These are phyloP conservation scores for Tadarida brasiliensis DNA, from an alignment of 2,797 vertebrate species.

Conservation along the genomic window DNA sequence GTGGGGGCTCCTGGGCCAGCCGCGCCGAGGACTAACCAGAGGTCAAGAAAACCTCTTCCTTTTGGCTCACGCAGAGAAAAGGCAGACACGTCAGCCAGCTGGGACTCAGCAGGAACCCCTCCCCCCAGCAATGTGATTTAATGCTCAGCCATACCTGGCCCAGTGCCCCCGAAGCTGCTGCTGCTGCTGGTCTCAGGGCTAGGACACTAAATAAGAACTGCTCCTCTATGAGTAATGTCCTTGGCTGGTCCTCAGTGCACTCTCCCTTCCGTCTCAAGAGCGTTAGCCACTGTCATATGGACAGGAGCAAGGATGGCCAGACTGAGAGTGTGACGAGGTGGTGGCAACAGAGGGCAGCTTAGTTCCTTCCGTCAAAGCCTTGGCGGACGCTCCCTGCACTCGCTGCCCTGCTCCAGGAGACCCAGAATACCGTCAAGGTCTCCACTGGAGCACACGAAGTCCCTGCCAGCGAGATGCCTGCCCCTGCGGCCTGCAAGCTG, in stretches of 20 bases:
- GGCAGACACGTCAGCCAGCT: too few relatives aligned
- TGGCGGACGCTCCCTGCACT: background rate
- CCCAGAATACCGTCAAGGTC: background rate
- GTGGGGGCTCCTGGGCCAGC: rapidly evolving
- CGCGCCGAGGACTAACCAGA: rapidly evolving
- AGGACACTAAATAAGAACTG: rapidly evolving
- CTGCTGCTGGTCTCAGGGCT: background rate
- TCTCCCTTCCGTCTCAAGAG: too few relatives aligned
- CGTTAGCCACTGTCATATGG: background rate
- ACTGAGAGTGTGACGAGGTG: background rate
- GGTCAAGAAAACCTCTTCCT: background rate
- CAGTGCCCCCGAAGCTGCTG: rapidly evolving
- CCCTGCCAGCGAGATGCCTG: rapidly evolving
- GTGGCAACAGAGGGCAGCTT: background rate
- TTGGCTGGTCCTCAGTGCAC: rapidly evolving
- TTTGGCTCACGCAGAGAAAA: background rate
- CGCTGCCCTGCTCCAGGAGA: background rate
- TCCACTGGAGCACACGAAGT: rapidly evolving
- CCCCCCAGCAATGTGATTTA: background rate
- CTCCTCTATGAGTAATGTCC: rapidly evolving
- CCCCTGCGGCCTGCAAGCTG: background rate
- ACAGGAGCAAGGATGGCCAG: background rate
- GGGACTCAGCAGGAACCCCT: background rate
- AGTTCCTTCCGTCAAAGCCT: too few relatives aligned
- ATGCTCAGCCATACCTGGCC: background rate